phyloP scores from a whole-genome alignment of 2,113 vertebrate species.

The Erinaceus europaeus region DNA sequence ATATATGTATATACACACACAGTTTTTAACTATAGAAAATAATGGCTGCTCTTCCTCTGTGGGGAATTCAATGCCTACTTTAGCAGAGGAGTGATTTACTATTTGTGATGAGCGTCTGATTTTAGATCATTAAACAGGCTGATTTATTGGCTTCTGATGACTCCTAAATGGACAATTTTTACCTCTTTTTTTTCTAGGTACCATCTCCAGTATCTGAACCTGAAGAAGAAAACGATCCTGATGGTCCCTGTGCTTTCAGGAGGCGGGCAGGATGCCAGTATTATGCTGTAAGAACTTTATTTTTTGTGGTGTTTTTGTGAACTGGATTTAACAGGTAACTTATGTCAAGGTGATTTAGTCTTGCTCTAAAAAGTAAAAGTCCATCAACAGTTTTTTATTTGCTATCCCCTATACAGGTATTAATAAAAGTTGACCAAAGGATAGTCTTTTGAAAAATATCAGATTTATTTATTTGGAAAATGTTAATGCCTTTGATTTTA shows the following conservation, averaged over 20 bases:
- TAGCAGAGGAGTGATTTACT: neutral
- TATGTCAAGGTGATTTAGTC: constrained; percentile 18
- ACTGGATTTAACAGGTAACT: constrained; percentile 46
- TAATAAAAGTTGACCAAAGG: constrained; percentile 6
- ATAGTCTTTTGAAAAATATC: constrained; percentile 2
- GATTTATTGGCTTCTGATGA: constrained; percentile 17
- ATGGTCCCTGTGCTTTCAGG: constrained; percentile 92
- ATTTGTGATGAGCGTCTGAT: constrained; percentile 28
- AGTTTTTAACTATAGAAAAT: no score
- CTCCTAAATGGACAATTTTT: constrained; percentile 43
- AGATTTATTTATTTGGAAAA: constrained; percentile 20
- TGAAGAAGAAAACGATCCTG: constrained; percentile 93
- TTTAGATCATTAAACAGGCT: constrained; percentile 40
- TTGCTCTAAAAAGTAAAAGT: constrained; percentile 34
- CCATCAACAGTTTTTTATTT: constrained; percentile 35
- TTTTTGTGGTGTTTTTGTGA: constrained; percentile 52
- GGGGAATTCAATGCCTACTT: neutral
- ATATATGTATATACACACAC: no score
- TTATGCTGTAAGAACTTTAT: constrained; percentile 87
- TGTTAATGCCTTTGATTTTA: neutral
- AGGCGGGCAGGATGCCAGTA: constrained; percentile 94
- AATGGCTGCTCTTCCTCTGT: no score
- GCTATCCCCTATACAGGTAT: neutral
- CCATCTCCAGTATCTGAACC: constrained; percentile 90
- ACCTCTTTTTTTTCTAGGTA: constrained; percentile 75